Conservation (phyloP, 2,888 invertebrate genomes). For the Rhyacophila evoluta region DNA sequence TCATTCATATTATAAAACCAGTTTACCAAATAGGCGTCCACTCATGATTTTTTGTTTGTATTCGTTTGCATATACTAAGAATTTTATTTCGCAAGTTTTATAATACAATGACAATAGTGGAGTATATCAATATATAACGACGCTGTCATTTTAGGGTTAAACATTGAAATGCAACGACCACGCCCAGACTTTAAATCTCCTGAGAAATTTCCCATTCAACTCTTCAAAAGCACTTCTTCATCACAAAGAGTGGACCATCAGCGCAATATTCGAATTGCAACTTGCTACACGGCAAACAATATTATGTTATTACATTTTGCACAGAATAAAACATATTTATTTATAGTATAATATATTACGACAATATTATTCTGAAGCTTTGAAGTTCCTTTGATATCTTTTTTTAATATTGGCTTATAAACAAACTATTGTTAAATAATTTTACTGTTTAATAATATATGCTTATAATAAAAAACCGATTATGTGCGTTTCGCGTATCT, state of each 20-base stretch:
- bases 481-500: too few species aligned
- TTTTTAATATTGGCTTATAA: not conserved
- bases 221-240: slow-evolving; percentile 17
- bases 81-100: too few species aligned
- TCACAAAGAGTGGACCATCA: slow-evolving; percentile 5
- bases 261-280: slow-evolving; percentile 2
- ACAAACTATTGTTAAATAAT: not conserved
- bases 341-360: not conserved
- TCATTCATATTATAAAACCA: too few species aligned
- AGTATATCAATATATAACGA: too few species aligned
- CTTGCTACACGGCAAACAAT: not conserved
- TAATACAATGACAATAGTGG: too few species aligned
- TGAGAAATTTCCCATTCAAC: not conserved
- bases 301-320: not conserved
- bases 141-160: too few species aligned
- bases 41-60: too few species aligned
- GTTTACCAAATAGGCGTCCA: too few species aligned
- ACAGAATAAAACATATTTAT: not conserved
- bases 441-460: not conserved
- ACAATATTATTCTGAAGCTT: not conserved
- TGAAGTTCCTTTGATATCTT: not conserved
- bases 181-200: not conserved
- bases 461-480: not conserved
- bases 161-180: not conserved
- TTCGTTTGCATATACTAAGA: too few species aligned